Conservation (phyloP, 2,888 invertebrate genomes). For the Perithous albicinctus region DNA sequence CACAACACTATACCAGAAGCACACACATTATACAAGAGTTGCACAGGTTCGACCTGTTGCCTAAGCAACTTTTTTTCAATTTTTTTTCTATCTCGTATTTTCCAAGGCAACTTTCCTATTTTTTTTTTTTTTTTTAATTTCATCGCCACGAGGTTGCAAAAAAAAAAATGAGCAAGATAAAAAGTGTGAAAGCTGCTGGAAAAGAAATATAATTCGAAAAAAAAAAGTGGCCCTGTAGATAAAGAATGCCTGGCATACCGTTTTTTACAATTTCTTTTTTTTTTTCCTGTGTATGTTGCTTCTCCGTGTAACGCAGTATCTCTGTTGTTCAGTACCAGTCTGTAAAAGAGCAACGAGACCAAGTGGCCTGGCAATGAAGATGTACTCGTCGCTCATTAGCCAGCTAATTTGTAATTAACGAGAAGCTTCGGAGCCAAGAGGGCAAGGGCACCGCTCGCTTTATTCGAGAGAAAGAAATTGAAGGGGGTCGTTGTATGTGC, state of each 20-base stretch:
- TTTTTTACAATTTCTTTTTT: too few relatives aligned
- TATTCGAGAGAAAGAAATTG: constrained; percentile 60
- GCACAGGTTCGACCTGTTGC: constrained; percentile 59
- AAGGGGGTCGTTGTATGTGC: constrained; percentile 30
- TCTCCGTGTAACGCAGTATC: background rate
- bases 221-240: too few relatives aligned
- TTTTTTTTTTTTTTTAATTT: too few relatives aligned
- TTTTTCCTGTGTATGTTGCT: too few relatives aligned
- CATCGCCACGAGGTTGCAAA: too few relatives aligned
- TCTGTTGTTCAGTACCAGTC: background rate
- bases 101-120: too few relatives aligned
- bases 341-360: constrained; percentile 29
- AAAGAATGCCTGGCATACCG: too few relatives aligned
- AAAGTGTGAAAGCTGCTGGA: too few relatives aligned
- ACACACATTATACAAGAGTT: constrained; percentile 53
- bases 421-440: constrained; percentile 38
- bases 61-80: too few relatives aligned
- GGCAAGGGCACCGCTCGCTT: background rate
- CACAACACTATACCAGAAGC: constrained; percentile 17
- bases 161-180: too few relatives aligned
- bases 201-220: too few relatives aligned
- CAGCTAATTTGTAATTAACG: constrained; percentile 64
- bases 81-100: too few relatives aligned
- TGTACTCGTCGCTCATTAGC: constrained; percentile 58
- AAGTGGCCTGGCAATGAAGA: constrained; percentile 52